Evolutionary conservation across 1,140 invertebrate species (phyloP), one percentile per base, ranked within the genome.

Genomic region (Vanessa tameamea): DNA sequence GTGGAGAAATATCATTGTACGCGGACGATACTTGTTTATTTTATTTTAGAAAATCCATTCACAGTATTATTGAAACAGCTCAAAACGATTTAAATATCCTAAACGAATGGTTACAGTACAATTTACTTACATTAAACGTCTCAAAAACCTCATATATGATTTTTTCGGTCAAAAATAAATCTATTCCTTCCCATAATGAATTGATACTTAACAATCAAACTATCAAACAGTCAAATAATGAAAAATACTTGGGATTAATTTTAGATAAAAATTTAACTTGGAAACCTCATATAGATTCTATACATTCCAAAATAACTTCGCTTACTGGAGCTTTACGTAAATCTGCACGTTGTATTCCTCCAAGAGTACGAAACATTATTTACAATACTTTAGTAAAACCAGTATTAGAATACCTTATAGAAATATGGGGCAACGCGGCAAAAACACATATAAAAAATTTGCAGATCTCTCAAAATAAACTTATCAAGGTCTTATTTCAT

Each of bases 391-490:
- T 31, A 31, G 26, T 31, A 31, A 31, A 31, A 31, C 26, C 26
- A 31, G 26, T 31, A 31, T 31, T 31, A 31, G 26, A 31, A 31
- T 31, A 31, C 26, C 26, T 31, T 31, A 31, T 31, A 31, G 26
- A 31, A 31, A 31, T 31, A 31, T 31, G 26, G 26, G 26, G 26
- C 26, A 31, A 63, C 59, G 59, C 23, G 59, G 59, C 59, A 1
- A 31, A 31, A 64, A 64, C 23, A 64, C 63, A 64, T 31, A 64
- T 47, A 64, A 64, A 64, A 47, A 64, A 64, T 64, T n/a, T 64
- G 43, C 63, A 64, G 31, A 43, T 64, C 1, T 64, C 63, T 64
- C 63, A 64, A 64, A 64, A 64, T 47, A 64, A 31, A 31, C 26
- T 31, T 31, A 31, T 31, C 7, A 48, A 48, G 47, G 47, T 48